These are phyloP conservation scores for Erebia epiphron DNA, from an alignment of 2,888 invertebrate genomes.

Conservation along the genomic window DNA sequence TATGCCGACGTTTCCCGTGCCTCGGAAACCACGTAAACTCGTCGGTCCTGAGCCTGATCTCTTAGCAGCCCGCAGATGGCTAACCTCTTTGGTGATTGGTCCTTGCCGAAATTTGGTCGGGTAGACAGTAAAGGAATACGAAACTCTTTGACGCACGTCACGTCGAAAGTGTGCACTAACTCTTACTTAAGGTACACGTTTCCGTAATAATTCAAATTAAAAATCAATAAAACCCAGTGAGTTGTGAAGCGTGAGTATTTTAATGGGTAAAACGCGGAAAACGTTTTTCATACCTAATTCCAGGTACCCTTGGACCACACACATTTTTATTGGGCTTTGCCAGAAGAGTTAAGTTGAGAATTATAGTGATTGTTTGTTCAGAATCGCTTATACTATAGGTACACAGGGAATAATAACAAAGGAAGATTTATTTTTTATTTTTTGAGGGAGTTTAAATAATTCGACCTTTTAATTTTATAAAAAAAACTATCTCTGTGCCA, in stretches of 20 bases:
- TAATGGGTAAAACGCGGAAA: neutral
- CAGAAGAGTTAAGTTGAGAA: neutral
- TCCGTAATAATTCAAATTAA: constrained; percentile 13
- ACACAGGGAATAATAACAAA: neutral
- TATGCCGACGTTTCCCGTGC: too few species aligned
- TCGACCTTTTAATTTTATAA: too few species aligned
- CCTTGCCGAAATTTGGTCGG: too few species aligned
- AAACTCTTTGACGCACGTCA: neutral
- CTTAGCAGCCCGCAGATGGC: too few species aligned
- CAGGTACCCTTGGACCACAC: neutral
- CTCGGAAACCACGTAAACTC: too few species aligned
- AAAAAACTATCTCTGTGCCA: too few species aligned
- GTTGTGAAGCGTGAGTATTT: constrained; percentile 5
- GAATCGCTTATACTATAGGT: neutral
- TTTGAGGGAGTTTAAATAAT: too few species aligned
- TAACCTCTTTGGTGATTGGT: too few species aligned
- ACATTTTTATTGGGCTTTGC: neutral
- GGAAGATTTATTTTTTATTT: neutral
- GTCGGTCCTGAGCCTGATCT: too few species aligned
- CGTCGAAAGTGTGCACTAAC: neutral
- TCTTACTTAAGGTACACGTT: neutral
- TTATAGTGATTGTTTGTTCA: neutral
- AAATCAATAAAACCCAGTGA: constrained; percentile 7
- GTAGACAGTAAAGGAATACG: too few species aligned
- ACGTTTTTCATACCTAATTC: constrained; percentile 2